Conservation (phyloP, 2,888 invertebrate species). For the Rotaria socialis region DNA sequence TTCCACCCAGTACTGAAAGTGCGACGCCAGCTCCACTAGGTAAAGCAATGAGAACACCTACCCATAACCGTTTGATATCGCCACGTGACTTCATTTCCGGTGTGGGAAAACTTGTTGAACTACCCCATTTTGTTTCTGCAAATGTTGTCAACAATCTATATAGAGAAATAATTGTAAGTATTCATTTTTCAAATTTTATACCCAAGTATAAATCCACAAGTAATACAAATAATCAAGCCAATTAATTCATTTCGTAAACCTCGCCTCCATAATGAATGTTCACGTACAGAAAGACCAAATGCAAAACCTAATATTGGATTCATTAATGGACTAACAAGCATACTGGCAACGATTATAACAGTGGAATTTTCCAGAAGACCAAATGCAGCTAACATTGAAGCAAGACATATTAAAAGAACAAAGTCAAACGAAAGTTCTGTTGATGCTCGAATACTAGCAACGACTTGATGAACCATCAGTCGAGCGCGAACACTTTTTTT, state of each 20-base stretch:
- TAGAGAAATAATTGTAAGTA: no score
- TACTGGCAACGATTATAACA: conserved; percentile 72
- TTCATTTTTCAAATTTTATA: background rate
- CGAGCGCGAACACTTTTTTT: conserved; percentile 34
- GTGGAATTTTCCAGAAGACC: conserved; percentile 73
- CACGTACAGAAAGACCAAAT: conserved; percentile 70
- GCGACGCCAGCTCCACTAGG: conserved; percentile 76
- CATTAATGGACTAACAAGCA: conserved; percentile 77
- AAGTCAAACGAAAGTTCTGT: conserved; percentile 74
- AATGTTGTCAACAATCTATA: conserved; percentile 56
- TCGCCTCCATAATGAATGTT: conserved; percentile 66
- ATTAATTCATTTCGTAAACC: conserved; percentile 69
- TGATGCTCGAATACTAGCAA: conserved; percentile 68
- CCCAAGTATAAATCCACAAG: conserved; percentile 61
- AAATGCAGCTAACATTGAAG: conserved; percentile 72
- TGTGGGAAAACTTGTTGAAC: conserved; percentile 28
- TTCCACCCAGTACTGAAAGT: conserved; percentile 71
- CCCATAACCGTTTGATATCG: conserved; percentile 67
- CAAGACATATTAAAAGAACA: conserved; percentile 69
- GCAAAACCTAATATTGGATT: conserved; percentile 74
- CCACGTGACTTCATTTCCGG: conserved; percentile 59
- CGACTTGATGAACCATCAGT: conserved; percentile 60
- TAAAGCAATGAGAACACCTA: conserved; percentile 71
- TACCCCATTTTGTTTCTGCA: conserved; percentile 20
- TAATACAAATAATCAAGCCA: conserved; percentile 68